Conservation (phyloP, 1,140 invertebrate genomes). For the Bombus pyrosoma region DNA sequence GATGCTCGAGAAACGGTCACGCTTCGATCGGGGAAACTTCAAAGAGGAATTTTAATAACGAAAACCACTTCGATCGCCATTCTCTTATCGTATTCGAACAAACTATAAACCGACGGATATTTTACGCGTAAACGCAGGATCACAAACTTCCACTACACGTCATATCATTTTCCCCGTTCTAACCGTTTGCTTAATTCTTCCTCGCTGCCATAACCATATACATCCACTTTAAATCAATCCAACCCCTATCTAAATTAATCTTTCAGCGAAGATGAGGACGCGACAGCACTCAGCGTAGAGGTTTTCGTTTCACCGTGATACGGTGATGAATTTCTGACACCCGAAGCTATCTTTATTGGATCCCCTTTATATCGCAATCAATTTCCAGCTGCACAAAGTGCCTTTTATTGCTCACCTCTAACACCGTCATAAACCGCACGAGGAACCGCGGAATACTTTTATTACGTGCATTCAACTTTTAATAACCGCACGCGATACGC, state of each 20-base stretch:
- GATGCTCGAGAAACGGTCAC: not conserved
- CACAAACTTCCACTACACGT: not conserved
- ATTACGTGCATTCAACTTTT: constrained; percentile 9
- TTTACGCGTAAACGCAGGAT: not conserved
- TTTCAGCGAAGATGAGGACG: no score
- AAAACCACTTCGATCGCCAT: not conserved
- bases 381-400: constrained; percentile 11
- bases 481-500: constrained; percentile 14
- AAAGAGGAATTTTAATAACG: not conserved
- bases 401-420: constrained; percentile 28
- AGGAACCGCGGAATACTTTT: constrained; percentile 1
- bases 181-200: not conserved
- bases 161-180: not conserved
- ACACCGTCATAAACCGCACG: constrained; percentile 22
- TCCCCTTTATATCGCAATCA: constrained; percentile 15
- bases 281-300: not conserved
- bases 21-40: not conserved
- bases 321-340: constrained; percentile 19
- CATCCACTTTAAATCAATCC: not conserved
- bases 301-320: not conserved
- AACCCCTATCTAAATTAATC: constrained; percentile 10
- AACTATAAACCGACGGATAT: not conserved
- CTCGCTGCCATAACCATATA: not conserved
- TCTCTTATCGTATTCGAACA: not conserved
- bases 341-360: constrained; percentile 12